Percentiles rank a stretch among this genome's conserved stretches.
Conservation (phyloP, 2,797 vertebrate genomes). For the Cossypha heuglini region DNA sequence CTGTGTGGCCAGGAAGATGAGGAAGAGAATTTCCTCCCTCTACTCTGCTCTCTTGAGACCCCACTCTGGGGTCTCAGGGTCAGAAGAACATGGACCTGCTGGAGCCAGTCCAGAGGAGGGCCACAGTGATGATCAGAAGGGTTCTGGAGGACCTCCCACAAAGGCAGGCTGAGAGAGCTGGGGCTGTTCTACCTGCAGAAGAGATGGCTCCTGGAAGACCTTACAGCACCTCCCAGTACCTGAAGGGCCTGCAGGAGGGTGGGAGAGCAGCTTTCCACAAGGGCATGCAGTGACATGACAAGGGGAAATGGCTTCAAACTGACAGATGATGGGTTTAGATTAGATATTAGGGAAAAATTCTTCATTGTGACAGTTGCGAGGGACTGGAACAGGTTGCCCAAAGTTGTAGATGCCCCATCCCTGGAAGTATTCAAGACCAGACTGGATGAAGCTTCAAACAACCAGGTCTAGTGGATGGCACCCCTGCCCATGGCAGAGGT, state of each 20-base stretch:
- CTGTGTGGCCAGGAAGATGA: background rate
- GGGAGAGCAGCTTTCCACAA: background rate
- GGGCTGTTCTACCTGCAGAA: background rate
- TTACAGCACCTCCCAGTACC: background rate
- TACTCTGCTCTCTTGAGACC: accelerated
- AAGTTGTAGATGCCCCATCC: background rate
- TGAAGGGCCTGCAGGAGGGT: background rate
- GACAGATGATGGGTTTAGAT: background rate
- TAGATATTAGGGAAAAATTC: background rate
- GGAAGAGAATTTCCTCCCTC: background rate
- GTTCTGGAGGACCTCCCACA: background rate
- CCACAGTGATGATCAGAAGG: accelerated
- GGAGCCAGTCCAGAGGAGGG: background rate
- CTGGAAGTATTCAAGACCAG: background rate
- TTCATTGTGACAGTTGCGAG: accelerated
- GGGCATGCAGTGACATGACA: background rate
- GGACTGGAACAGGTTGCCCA: background rate
- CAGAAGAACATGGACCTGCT: background rate
- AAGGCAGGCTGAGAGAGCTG: background rate
- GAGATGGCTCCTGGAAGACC: background rate
- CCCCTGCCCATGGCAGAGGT: background rate
- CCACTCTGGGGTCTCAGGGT: accelerated
- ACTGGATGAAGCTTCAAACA: background rate
- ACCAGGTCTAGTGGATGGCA: background rate
- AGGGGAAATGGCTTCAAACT: background rate